Evolutionary conservation across 2,113 vertebrate genomes (phyloP), one percentile per base, ranked within the genome.

Genomic region (Nothoprocta perdicaria): DNA sequence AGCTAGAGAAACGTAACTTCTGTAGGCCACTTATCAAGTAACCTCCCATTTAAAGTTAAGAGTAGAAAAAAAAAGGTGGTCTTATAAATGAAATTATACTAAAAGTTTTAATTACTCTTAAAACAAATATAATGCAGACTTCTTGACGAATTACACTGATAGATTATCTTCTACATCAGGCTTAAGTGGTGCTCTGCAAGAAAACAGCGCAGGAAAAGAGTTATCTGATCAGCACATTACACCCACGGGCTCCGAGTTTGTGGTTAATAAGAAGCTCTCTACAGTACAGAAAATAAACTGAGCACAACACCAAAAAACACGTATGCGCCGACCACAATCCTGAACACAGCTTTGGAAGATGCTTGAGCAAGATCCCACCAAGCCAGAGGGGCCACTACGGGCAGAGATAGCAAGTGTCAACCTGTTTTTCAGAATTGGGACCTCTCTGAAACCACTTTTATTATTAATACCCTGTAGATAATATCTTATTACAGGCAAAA

Each of bases 171-270:
- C 85, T 83, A 76, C 35, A 90, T 93, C 91, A 57, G 18, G n/a
- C 71, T 89, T 73, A 78, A 94, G 68, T 48, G 53, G 89, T 80
- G n/a, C 10, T 80, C 65, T 80, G 72, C 71, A 91, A 86, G 92
- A 92, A 92, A 95, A 96, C 48, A 45, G 94, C 87, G 97, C 95
- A 97, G 97, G 96, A 97, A 98, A 93, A 84, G 78, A 67, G 43
- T 88, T 96, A 95, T 96, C 96, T 97, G 96, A 97, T 97, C 90
- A 89, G 71, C 18, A 73, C 4, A 17, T 63, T 86, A 92, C 93
- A 95, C 91, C 94, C 87, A 91, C 80, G 62, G 48, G 74, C 45
- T 89, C 77, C 75, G 46, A n/a, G 91, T 12, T 50, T 97, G 95
- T 52, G 95, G 97, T 96, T 96, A 96, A 94, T 81, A 90, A 94